Base-by-base conservation (phyloP, 2,888 invertebrate species). In the Globia sparganii region DNA sequence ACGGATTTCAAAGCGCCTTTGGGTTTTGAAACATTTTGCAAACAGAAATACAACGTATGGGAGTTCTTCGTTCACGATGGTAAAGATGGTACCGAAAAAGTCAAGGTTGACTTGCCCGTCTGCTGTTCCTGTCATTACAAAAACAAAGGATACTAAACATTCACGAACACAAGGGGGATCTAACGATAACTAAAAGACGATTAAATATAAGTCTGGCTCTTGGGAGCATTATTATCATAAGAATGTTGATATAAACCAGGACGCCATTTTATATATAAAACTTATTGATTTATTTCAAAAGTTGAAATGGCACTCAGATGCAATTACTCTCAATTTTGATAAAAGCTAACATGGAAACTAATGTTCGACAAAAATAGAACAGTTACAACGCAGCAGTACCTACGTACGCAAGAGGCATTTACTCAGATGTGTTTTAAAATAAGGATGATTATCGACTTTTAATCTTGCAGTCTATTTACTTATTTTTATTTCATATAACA, bases 121-220 rank as follows among this genome's bases (percentile, higher is more conserved):
- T 96, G 96, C 85, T 96, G 96, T 76, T 94, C 95, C 5, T 96
- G 96, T 71, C 92, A 93, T 72, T 96, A 95, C 76, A 94, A 90
- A 78, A 79, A 84, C 25, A 84, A 75, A 37, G 53, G 21, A 40
- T 37, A 64, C 13, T 77, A 74, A 58, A 64, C 18, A 28, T 72
- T 28, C 2, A 65, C 40, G 15, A 53, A 31, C 25, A 53, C 13
- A 34, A n/a, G n/a, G 4, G 1, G 25, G 9, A 69, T 40, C 56
- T 11, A 78, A 66, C 11, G 53, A 40, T 64, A 11, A 21, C 11
- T n/a, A 46, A 18, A 77, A 43, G 0, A 53, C 13, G 18, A 40
- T 61, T 31, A 43, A 61, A 3, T n/a, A n/a, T 40, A n/a, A 73
- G 37, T 25, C n/a, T 40, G 28, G 25, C 28, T 15, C 56, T 28